Conservation (phyloP, 2,888 invertebrate genomes). For the Melanotus villosus region DNA sequence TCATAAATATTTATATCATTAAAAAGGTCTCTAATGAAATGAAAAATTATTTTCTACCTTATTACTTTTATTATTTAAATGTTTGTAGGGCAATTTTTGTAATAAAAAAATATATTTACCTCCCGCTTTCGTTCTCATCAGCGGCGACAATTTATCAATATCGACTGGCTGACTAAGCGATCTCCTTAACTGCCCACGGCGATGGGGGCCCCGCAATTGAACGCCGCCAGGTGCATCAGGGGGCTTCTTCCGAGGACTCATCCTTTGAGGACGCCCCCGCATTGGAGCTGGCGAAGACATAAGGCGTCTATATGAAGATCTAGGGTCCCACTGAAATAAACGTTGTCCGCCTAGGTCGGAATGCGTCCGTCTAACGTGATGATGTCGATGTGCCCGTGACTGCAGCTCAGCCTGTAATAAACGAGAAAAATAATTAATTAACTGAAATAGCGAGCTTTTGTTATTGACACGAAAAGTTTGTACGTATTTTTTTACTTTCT, state of each 20-base stretch:
- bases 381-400: conserved; percentile 67
- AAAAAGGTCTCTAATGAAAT: too few species aligned
- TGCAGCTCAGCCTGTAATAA: conserved; percentile 71
- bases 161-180: conserved; percentile 81
- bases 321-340: conserved; percentile 71
- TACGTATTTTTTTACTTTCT: conserved; percentile 1
- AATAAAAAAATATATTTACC: too few species aligned
- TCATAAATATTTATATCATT: too few species aligned
- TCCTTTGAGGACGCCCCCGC: conserved; percentile 67
- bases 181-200: conserved; percentile 65
- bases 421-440: neutral
- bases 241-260: conserved; percentile 68
- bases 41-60: too few species aligned
- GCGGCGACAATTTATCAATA: conserved; percentile 73
- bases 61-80: too few species aligned
- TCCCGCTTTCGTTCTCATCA: conserved; percentile 71
- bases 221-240: conserved; percentile 60
- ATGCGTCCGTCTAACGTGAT: conserved; percentile 72
- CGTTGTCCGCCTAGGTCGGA: conserved; percentile 74
- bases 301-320: conserved; percentile 69
- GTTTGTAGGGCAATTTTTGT: too few species aligned
- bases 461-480: conserved; percentile 2
- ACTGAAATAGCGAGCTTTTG: too few species aligned
- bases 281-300: conserved; percentile 68
- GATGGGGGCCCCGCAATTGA: conserved; percentile 53